These are phyloP conservation scores for Patella depressa DNA, from an alignment of 2,888 invertebrate species.

Conservation along the genomic window DNA sequence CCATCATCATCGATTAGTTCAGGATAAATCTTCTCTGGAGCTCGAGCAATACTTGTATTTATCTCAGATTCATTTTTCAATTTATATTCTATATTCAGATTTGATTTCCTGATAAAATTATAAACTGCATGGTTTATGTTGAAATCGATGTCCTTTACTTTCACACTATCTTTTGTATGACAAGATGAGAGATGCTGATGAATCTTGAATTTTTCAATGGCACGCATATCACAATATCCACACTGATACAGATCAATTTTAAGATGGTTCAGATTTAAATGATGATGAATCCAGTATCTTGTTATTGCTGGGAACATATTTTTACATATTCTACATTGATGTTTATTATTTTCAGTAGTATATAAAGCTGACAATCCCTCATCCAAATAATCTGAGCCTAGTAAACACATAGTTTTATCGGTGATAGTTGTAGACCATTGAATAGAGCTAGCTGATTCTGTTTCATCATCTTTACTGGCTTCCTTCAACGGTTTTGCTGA, in stretches of 20 bases:
- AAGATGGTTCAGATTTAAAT: background rate
- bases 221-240: background rate
- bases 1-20: background rate
- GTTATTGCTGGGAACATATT: background rate
- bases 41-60: background rate
- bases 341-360: background rate
- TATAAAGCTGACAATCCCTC: background rate
- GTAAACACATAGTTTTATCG: background rate
- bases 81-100: background rate
- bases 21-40: background rate
- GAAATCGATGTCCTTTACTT: background rate
- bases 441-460: background rate
- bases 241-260: background rate
- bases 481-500: too few species aligned
- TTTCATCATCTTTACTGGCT: too few species aligned
- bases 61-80: background rate
- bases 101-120: background rate
- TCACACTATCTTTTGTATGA: background rate
- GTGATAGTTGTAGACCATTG: background rate
- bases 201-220: constrained; percentile 4
- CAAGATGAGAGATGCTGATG: background rate
- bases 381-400: background rate
- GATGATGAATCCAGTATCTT: constrained; percentile 4
- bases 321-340: background rate
- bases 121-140: background rate